Evolutionary conservation across 2,888 invertebrate genomes (phyloP).

Genomic region (Clitarchus hookeri): DNA sequence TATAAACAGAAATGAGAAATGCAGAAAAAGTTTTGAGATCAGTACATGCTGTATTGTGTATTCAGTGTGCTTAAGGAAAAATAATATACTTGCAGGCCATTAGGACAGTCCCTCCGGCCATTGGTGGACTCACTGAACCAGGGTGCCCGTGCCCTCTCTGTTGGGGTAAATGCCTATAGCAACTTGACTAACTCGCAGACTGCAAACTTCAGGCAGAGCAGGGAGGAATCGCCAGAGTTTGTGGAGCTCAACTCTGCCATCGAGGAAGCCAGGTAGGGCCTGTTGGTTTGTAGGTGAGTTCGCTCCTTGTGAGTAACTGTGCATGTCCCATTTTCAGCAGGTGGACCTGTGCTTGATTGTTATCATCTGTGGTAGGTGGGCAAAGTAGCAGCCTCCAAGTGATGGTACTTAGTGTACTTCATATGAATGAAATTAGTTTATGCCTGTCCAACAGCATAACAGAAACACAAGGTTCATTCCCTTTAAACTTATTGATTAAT

Average conservation of each 20-base stretch:
- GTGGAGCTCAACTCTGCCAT: conserved; percentile 73
- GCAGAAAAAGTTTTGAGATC: not conserved
- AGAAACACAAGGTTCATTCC: not conserved
- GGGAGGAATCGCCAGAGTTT: conserved; percentile 69
- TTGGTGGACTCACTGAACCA: conserved; percentile 58
- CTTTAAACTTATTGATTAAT: no score
- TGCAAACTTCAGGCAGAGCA: conserved; percentile 42
- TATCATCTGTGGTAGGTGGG: no score
- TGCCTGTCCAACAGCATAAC: not conserved
- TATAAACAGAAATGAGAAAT: no score
- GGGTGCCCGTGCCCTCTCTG: conserved; percentile 37
- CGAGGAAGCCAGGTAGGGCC: conserved; percentile 71
- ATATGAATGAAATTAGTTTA: no score
- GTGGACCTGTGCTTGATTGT: no score
- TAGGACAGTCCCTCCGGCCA: conserved; percentile 62
- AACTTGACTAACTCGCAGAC: conserved; percentile 25
- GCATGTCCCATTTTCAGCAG: no score
- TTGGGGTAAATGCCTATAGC: conserved; percentile 34
- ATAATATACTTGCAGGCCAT: conserved; percentile 56
- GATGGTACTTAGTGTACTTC: no score
- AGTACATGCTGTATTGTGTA: not conserved
- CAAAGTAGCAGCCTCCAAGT: no score
- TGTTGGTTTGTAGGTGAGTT: no score
- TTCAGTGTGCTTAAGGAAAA: no score
- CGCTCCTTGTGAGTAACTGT: no score